Evolutionary conservation across 2,888 invertebrate genomes (phyloP).

Genomic region (Drosophila dives): DNA sequence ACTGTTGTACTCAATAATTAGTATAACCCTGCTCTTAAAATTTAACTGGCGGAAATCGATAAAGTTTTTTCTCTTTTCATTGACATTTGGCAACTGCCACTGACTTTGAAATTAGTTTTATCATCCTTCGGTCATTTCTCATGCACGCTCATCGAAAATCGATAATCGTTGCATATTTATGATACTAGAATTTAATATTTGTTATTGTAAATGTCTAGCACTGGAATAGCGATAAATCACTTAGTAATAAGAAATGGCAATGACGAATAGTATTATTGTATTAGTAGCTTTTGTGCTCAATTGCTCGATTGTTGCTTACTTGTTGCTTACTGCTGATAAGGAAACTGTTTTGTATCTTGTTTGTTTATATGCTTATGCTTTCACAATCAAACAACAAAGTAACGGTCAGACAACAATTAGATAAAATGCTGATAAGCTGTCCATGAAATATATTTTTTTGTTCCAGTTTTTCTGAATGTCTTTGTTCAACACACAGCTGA

Average conservation of each 20-base stretch:
- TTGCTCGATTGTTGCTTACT: constrained; percentile 16
- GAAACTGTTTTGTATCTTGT: constrained; percentile 27
- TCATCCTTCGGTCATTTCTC: neutral
- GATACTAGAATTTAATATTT: constrained; percentile 1
- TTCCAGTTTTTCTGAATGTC: neutral
- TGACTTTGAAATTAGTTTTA: neutral
- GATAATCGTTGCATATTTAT: constrained; percentile 12
- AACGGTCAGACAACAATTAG: neutral
- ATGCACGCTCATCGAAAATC: neutral
- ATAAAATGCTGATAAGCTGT: constrained; percentile 35
- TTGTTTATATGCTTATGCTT: constrained; percentile 21
- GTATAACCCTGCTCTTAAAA: neutral
- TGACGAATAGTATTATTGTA: neutral
- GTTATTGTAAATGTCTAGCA: neutral
- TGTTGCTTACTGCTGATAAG: constrained; percentile 62
- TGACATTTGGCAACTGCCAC: neutral
- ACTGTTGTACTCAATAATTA: neutral
- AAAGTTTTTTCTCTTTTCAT: neutral
- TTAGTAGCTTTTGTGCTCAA: constrained; percentile 9
- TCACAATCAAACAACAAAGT: neutral
- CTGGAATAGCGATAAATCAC: constrained; percentile 33
- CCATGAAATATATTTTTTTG: neutral
- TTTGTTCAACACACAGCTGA: neutral
- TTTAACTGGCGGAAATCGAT: neutral
- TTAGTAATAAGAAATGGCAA: constrained; percentile 24